Evolutionary conservation across 2,797 vertebrate genomes (phyloP), one percentile per base, ranked within the genome.

Genomic region (Spinus olivaceus): DNA sequence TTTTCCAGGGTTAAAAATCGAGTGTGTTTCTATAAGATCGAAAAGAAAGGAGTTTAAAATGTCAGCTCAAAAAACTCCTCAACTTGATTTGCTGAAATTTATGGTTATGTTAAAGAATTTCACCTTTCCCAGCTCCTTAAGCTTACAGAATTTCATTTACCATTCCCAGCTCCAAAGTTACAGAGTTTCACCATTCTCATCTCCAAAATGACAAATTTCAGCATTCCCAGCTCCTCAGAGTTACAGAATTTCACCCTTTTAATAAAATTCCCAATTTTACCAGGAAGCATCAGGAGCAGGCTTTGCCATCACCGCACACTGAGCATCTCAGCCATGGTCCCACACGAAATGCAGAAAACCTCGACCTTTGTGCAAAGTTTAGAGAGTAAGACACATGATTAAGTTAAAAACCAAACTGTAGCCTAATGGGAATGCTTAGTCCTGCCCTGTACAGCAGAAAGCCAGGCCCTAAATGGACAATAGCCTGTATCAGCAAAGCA

Each of bases 401-500:
- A 69, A 72, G 49, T n/a, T 13, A 24, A 76, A 77, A 67, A 19
- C 51, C 56, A 66, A 41, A 50, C 33, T 53, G 24, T 74, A 24
- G 33, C 46, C 73, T 63, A 10, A 79, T 44, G 11, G 15, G 59
- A 94, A 73, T 0, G 80, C 90, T 93, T 90, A 80, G 90, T 92
- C 27, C 88, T 46, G 56, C 61, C 33, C 74, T 1, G 64, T 28
- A 57, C 60, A 89, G 94, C 88, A 73, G 71, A 28, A 76, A 20
- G 23, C 3, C 64, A 5, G 71, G 9, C 85, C 77, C 94, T 84
- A 37, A 39, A 77, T 37, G 81, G 90, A 27, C 88, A 93, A 92
- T 2, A 23, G 94, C 15, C 60, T 88, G 71, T 28, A 84, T 94
- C 96, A 96, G 95, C 94, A 94, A 81, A 92, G 28, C 70, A 64